Base-by-base conservation (phyloP, 2,888 invertebrate species). In the Lacanobia wlatinum region DNA sequence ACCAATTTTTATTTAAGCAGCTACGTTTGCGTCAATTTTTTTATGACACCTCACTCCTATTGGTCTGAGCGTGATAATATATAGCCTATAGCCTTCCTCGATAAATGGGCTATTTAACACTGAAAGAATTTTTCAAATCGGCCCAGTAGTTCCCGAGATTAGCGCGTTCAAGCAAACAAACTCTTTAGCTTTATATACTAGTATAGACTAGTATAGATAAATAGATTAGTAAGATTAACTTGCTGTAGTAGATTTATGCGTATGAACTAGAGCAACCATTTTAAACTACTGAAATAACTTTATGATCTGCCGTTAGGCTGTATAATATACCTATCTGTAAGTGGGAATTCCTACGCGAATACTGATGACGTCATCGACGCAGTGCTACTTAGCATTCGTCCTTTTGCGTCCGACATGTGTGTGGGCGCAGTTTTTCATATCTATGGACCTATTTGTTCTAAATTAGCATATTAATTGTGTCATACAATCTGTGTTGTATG, bases 381-480 rank as follows among this genome's bases (percentile, higher is more conserved):
- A 43, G 12, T 28, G 14, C 21, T 23, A 21, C 14, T 40, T 59
- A 59, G 28, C 28, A 23, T 63, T 64, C 53, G 76, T 75, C 40
- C 63, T 70, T 74, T 70, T 21, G 59, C 28, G 23, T 60, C 56
- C 28, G 21, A 5, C 21, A 64, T 9, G 63, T 70, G 63, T 70
- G 76, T 70, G 60, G 76, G 60, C 53, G 75, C 53, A 76, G 48
- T 1, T 34, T 61, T 73, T 56, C 38, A 38, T 69, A 75, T 56
- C 34, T n/a, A 73, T 43, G 46, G 43, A 28, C 16, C 48, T 28
- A 53, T 59, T 75, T 76, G 76, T 70, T 60, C 70, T 43, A 70
- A 76, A 75, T 76, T 70, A 21, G 53, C 28, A 76, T 64, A 60
- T 64, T 63, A 75, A 76, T 76, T 64, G 63, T 64, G 76, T 64